Percentiles rank a stretch among this genome's conserved stretches.
Conservation (phyloP, 2,888 invertebrate species). For the Lampropteryx suffumata region DNA sequence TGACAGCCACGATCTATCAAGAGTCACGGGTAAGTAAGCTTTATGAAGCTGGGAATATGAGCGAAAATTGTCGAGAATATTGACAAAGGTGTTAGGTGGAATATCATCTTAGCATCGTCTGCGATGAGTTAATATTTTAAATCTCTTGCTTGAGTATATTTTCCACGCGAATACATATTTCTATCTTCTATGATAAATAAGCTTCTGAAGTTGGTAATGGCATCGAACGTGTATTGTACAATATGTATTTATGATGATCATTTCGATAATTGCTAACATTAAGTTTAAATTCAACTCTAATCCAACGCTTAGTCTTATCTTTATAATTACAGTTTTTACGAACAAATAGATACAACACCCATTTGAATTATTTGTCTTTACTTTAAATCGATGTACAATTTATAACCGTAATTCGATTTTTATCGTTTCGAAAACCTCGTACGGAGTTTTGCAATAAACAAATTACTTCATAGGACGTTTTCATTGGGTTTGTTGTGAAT, state of each 20-base stretch:
- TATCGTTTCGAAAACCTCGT: slow-evolving; percentile 24
- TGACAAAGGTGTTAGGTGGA: slow-evolving; percentile 22
- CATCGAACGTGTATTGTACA: too few relatives aligned
- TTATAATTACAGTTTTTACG: slow-evolving; percentile 22
- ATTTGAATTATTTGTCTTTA: slow-evolving; percentile 28
- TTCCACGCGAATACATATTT: neutral
- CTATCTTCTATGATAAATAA: slow-evolving; percentile 4
- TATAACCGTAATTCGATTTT: slow-evolving; percentile 24
- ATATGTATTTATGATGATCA: neutral
- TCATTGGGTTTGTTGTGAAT: slow-evolving; percentile 1
- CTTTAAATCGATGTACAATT: slow-evolving; percentile 20
- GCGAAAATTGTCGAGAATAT: slow-evolving; percentile 21
- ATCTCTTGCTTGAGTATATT: slow-evolving; percentile 20
- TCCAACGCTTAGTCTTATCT: neutral
- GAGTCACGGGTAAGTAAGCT: slow-evolving; percentile 41
- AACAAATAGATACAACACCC: slow-evolving; percentile 20
- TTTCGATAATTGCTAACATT: too few relatives aligned
- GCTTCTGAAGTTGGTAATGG: neutral
- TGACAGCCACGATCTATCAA: slow-evolving; percentile 63
- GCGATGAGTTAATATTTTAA: slow-evolving; percentile 18
- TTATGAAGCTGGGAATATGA: slow-evolving; percentile 31
- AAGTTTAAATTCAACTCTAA: too few relatives aligned
- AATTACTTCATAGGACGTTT: slow-evolving; percentile 22
- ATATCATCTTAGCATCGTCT: slow-evolving; percentile 22
- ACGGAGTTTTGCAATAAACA: slow-evolving; percentile 24